Base-by-base conservation (phyloP, 2,113 vertebrate species). In the Cyanoliseus patagonus region DNA sequence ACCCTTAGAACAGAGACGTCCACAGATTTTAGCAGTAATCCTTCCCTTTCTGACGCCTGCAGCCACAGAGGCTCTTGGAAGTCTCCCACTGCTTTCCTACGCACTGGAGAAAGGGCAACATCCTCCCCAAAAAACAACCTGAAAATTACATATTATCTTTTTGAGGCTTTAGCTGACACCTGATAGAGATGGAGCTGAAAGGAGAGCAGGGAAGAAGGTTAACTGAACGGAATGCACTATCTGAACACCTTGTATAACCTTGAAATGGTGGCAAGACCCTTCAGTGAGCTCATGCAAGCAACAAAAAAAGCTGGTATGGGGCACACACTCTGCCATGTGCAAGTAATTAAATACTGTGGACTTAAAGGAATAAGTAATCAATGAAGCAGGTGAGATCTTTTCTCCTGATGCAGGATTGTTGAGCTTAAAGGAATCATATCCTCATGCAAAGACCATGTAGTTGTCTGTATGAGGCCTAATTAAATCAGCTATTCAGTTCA, bases 21-120 rank as follows among this genome's bases (percentile, higher is more conserved):
- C 13, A 1, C 2, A 20, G 52, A 1, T 83, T 80, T 39, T 3
- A 83, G 57, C 57, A 19, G 16, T 12, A 16, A 53, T 7, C 39
- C 7, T 69, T 74, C 49, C 46, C 25, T 33, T 66, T 57, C 46
- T 9, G 0, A 33, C 3, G 3, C 3, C 55, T 59, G 25, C 62
- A 86, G n/a, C 20, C 51, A 30, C 10, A 13, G 18, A 51, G 20
- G 44, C 19, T 87, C 73, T 31, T 13, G 4, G 52, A 88, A 13
- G 2, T 46, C 47, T 68, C 61, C 25, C 16, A 10, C 22, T 3
- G 0, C 31, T 46, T 46, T 14, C 37, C 25, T 28, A 39, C 2
- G 0, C 2, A 0, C 0, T 64, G 39, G 33, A 37, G 27, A 12
- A 64, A 55, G 47, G 17, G 19, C 14, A 27, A 17, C 16, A 4